Evolutionary conservation across 2,797 vertebrate genomes (phyloP).

Genomic region (Rousettus madagascariensis): DNA sequence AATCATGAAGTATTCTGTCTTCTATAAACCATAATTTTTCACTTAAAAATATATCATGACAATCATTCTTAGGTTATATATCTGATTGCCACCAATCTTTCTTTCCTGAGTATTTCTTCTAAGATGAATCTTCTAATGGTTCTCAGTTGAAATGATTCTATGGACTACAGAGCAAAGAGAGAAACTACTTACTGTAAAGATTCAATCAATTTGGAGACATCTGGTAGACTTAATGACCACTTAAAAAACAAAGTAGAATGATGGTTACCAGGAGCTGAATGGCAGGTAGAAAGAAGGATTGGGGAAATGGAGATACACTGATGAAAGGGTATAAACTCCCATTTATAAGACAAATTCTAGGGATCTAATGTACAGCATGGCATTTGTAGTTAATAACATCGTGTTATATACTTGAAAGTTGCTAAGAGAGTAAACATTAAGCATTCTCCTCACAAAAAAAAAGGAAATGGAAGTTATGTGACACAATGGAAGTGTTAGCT

Average conservation of each 20-base stretch:
- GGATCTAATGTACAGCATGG: background rate
- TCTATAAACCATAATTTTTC: background rate
- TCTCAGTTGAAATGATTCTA: background rate
- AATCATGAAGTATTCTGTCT: background rate
- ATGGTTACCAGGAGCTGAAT: background rate
- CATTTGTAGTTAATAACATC: background rate
- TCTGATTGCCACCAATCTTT: background rate
- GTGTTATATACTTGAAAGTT: background rate
- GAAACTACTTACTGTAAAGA: background rate
- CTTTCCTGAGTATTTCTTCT: background rate
- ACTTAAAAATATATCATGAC: background rate
- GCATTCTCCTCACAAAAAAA: background rate
- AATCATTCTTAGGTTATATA: background rate
- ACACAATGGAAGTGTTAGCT: background rate
- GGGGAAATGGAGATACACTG: background rate
- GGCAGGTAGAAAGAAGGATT: no score
- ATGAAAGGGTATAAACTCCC: background rate
- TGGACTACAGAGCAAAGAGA: background rate
- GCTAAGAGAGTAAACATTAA: background rate
- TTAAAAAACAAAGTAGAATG: background rate
- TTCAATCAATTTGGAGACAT: background rate
- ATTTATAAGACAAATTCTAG: background rate
- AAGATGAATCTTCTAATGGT: background rate
- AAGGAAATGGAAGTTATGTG: background rate
- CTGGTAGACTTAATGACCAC: background rate